Evolutionary conservation across 1,140 invertebrate species (phyloP).

Genomic region (Apis laboriosa): DNA sequence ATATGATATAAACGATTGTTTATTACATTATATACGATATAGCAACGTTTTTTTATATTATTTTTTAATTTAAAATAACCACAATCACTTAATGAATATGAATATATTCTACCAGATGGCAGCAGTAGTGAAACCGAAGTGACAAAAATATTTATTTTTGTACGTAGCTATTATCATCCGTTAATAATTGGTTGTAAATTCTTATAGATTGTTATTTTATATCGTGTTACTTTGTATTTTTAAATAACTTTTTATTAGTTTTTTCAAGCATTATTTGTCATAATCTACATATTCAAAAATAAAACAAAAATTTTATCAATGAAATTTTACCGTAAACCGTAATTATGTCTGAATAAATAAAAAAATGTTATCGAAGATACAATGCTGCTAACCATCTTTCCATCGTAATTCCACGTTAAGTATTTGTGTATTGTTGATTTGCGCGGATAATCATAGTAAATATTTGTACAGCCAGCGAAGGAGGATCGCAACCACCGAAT

Average conservation of each 20-base stretch:
- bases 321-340: not conserved
- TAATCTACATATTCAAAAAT: not conserved
- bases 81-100: too few relatives aligned
- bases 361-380: not conserved
- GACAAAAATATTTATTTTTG: not conserved
- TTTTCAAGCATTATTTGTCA: not conserved
- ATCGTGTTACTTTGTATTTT: not conserved
- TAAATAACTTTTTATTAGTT: not conserved
- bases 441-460: not conserved
- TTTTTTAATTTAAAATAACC: too few relatives aligned
- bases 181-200: not conserved
- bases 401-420: not conserved
- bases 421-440: not conserved
- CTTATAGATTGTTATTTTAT: not conserved
- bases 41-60: too few relatives aligned
- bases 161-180: not conserved
- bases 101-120: not conserved
- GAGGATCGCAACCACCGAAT: slow-evolving; percentile 31
- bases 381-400: not conserved
- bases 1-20: too few relatives aligned
- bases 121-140: not conserved
- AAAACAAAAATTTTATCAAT: not conserved
- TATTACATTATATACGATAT: too few relatives aligned
- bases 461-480: not conserved
- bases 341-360: slow-evolving; percentile 8